A percentile compares a stretch with the other conserved stretches of the same genome.
Conservation (phyloP, 2,113 vertebrate genomes). For the Hyla sarda region DNA sequence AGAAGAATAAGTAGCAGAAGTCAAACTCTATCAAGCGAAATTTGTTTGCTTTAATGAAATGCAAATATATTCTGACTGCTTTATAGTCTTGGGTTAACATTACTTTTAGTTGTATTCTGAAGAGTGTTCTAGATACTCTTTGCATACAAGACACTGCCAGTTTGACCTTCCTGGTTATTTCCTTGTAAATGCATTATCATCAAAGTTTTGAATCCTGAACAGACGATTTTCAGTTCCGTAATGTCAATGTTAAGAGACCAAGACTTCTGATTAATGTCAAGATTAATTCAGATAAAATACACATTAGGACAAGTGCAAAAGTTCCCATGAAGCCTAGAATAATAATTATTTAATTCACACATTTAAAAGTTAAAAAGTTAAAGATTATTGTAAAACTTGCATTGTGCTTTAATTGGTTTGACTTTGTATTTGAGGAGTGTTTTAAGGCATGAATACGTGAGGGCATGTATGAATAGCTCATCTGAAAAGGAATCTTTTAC, state of each 20-base stretch:
- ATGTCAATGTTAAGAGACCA: conserved; percentile 65
- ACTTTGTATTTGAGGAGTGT: conserved; percentile 21
- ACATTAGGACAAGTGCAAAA: conserved; percentile 61
- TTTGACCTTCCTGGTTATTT: conserved; percentile 70
- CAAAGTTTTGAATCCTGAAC: conserved; percentile 62
- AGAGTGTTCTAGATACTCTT: conserved; percentile 67
- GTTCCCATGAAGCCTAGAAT: conserved; percentile 63
- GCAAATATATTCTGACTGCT: conserved; percentile 69
- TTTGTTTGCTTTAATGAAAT: conserved; percentile 69
- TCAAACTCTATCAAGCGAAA: conserved; percentile 45
- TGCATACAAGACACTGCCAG: conserved; percentile 62
- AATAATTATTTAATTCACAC: conserved; percentile 52
- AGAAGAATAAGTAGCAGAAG: conserved; percentile 5
- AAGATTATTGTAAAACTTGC: conserved; percentile 46
- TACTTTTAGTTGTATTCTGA: conserved; percentile 69
- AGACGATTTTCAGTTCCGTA: conserved; percentile 68
- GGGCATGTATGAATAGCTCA: not conserved
- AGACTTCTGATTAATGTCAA: conserved; percentile 65
- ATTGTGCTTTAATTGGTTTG: conserved; percentile 41
- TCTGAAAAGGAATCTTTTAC: conserved; percentile 23
- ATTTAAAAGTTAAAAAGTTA: conserved; percentile 54
- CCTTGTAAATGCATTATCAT: conserved; percentile 65
- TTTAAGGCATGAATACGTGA: conserved; percentile 20
- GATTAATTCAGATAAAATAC: conserved; percentile 64
- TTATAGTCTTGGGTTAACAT: conserved; percentile 68